phyloP scores from a whole-genome alignment of 2,797 vertebrate genomes.

The Hydrolagus colliei region DNA sequence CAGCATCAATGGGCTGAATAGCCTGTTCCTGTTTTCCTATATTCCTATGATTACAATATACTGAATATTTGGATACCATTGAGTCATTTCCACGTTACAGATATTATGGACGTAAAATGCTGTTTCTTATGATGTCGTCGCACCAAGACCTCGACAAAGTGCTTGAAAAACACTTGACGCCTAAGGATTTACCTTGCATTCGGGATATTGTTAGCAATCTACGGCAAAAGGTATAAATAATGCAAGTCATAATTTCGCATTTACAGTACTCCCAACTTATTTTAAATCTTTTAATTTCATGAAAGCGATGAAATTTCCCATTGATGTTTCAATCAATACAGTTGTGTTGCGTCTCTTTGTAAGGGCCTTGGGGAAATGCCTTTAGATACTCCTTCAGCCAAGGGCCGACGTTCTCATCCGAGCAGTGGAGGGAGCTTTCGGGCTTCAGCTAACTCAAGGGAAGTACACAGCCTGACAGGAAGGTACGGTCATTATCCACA shows the following conservation, averaged over 20 bases:
- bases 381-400: constrained; percentile 72
- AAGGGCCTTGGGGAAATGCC: constrained; percentile 84
- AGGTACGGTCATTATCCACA: constrained; percentile 55
- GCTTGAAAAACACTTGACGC: constrained; percentile 70
- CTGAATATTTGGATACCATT: not conserved
- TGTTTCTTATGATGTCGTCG: constrained; percentile 67
- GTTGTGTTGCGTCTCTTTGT: not conserved
- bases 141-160: constrained; percentile 80
- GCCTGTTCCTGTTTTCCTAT: too few species aligned
- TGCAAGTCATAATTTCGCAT: not conserved
- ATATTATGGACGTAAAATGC: constrained; percentile 82
- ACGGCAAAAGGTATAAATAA: constrained; percentile 68
- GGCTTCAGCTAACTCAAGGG: constrained; percentile 71
- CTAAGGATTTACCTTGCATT: constrained; percentile 75
- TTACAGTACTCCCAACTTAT: too few species aligned
- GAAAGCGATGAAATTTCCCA: not conserved
- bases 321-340: not conserved
- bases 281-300: too few species aligned
- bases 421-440: constrained; percentile 62
- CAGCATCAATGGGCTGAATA: too few species aligned
- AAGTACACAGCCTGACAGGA: constrained; percentile 56
- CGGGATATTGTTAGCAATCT: constrained; percentile 72
- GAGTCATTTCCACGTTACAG: constrained; percentile 50
- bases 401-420: constrained; percentile 72
- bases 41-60: not conserved